Base-by-base conservation (phyloP, 2,888 invertebrate species). In the Bombylius major region DNA sequence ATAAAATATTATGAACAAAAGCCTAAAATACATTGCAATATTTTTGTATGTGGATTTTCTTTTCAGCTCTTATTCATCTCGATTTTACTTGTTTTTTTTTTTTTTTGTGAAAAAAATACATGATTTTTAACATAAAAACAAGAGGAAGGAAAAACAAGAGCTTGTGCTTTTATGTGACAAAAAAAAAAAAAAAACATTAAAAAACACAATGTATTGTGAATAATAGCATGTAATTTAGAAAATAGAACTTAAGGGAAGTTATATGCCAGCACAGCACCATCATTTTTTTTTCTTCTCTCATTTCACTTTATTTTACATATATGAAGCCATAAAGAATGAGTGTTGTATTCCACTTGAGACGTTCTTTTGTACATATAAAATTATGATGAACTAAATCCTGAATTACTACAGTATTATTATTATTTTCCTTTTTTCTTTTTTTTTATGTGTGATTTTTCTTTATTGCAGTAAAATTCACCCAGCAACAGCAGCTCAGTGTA, bases 161-260 rank as follows among this genome's bases (percentile, higher is more conserved):
- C 51, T 55, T 55, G 51, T 55, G 47, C 55, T 55, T 55, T 55
- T 55, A 47, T 55, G 55, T 51, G 51, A 51, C 51, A 55, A 51
- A 55, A 55, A 51, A 51, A 47, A 51, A 48, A 51, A 50, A 48
- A 47, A n/a, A 6, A 46, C 46, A 42, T 48, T 55, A 48, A 51
- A 50, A 48, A 47, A n/a, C 14, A 46, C 46, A 42, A 51, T 55
- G 51, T 55, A 55, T 45, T 54, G 50, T 50, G 54, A 56, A 56
- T 58, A 58, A 58, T 58, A 58, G 58, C 58, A 56, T 56, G 58
- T 58, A 58, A 58, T 58, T 58, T 58, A 48, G 56, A 58, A 58
- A 58, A 58, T 56, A 58, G 54, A 48, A 56, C 58, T 58, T 56
- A 53, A 49, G 53, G 54, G 58, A 56, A 54, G 50, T 58, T 56